Base-by-base conservation (phyloP, 1,140 invertebrate species). In the Trachymyrmex cornetzi region DNA sequence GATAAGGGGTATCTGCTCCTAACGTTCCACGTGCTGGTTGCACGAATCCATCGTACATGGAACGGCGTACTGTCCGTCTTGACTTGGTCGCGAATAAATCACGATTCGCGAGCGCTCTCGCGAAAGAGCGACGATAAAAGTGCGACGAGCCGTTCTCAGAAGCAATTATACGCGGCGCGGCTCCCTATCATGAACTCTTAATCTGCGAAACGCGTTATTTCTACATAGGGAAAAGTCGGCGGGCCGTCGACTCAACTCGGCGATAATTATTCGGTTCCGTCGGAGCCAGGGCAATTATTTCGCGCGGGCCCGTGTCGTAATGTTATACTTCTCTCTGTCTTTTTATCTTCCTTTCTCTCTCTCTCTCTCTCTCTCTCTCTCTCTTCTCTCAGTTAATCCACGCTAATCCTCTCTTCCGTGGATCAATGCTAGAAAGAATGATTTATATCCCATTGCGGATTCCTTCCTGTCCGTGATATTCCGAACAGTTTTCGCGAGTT, bases 161-260 rank as follows among this genome's bases (percentile, higher is more conserved):
- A 84, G 80, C 69, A 84, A 84, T 84, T 84, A 84, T 84, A 84
- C 55, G 80, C 69, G 34, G 80, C 55, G 80, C 38, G 67, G 80
- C 5, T 48, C 66, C 16, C 67, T 82, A 84, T 84, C 80, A 38
- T 69, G 55, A 16, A 61, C 69, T 84, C 38, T 84, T 75, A 84
- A 84, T 84, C 80, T 84, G 38, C 66, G 38, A 74, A 74, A 74
- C 69, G 79, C 80, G 38, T 84, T 84, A 84, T 84, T 84, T 84
- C 69, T 84, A 74, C 69, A 74, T 74, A 61, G 57, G 80, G 69
- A 63, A 84, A 84, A 84, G 80, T 84, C 80, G 80, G 27, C 79
- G 77, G 53, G 50, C 50, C 64, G 34, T 34, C 57, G 84, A 79
- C 84, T 64, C 48, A 48, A 64, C 59, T 81, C 30, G 48, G 50